Conservation (phyloP, 2,888 invertebrate species). For the Epinotia brunnichana region DNA sequence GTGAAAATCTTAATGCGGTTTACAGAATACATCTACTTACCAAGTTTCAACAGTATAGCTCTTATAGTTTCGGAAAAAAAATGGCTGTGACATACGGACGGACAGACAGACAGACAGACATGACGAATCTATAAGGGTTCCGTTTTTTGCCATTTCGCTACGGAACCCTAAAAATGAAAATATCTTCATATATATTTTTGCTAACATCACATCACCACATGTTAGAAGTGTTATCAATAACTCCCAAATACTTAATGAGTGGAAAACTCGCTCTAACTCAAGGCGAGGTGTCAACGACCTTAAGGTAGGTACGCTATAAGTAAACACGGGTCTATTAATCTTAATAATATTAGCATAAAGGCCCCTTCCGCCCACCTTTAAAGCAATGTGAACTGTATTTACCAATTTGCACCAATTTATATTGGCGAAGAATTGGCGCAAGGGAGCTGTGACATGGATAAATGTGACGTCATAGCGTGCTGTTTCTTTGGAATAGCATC, state of each 20-base stretch:
- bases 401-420: constrained; percentile 12
- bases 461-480: not conserved
- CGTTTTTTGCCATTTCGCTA: too few relatives aligned
- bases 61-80: too few relatives aligned
- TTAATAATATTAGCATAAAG: constrained; percentile 35
- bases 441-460: not conserved
- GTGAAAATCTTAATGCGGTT: too few relatives aligned
- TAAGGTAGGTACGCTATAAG: constrained; percentile 27
- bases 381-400: constrained; percentile 3
- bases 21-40: too few relatives aligned
- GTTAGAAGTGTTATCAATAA: constrained; percentile 1
- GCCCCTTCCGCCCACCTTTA: constrained; percentile 34
- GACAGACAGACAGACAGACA: too few relatives aligned
- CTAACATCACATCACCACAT: not conserved
- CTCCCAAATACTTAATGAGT: constrained; percentile 13
- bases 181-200: not conserved
- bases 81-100: too few relatives aligned
- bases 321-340: constrained; percentile 38
- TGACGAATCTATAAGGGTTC: too few relatives aligned
- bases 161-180: too few relatives aligned
- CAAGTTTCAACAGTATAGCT: too few relatives aligned
- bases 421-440: not conserved
- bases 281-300: constrained; percentile 39
- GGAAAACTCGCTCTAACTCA: constrained; percentile 33
- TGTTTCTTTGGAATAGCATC: not conserved